Evolutionary conservation across 2,888 invertebrate species (phyloP).

Genomic region (Ormyrus nitidulus): DNA sequence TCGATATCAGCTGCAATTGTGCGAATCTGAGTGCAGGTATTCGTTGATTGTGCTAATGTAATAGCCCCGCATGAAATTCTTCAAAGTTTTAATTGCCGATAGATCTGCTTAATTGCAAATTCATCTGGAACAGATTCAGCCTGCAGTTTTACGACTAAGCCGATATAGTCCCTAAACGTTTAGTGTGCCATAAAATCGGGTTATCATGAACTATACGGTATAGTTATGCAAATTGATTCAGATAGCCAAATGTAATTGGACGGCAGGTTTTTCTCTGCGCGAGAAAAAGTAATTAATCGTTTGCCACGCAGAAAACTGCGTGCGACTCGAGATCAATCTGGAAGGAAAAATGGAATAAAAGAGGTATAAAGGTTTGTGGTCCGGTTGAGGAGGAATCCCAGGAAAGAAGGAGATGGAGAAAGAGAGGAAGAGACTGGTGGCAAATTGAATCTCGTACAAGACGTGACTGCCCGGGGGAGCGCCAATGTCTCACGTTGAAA

Average conservation of each 20-base stretch:
- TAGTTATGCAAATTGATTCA: no score
- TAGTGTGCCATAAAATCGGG: no score
- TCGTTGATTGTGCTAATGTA: constrained; percentile 34
- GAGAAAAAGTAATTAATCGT: constrained; percentile 1
- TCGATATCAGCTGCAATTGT: neutral
- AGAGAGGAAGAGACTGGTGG: constrained; percentile 63
- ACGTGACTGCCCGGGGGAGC: constrained; percentile 72
- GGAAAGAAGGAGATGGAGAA: constrained; percentile 41
- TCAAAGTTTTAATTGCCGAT: no score
- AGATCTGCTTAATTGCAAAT: no score
- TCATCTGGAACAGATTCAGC: no score
- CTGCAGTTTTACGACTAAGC: no score
- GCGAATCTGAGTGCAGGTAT: neutral
- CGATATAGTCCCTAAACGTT: no score
- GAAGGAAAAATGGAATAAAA: constrained; percentile 24
- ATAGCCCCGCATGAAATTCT: neutral
- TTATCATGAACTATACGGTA: no score
- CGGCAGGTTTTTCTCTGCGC: neutral
- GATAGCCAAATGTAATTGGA: no score
- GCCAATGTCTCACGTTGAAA: constrained; percentile 67
- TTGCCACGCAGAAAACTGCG: neutral
- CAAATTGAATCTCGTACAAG: constrained; percentile 72
- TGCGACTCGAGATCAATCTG: constrained; percentile 21
- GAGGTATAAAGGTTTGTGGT: constrained; percentile 1
- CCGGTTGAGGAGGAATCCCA: constrained; percentile 13